These are phyloP conservation scores for Saccopteryx bilineata DNA, from an alignment of 2,113 vertebrate species.

Conservation along the genomic window DNA sequence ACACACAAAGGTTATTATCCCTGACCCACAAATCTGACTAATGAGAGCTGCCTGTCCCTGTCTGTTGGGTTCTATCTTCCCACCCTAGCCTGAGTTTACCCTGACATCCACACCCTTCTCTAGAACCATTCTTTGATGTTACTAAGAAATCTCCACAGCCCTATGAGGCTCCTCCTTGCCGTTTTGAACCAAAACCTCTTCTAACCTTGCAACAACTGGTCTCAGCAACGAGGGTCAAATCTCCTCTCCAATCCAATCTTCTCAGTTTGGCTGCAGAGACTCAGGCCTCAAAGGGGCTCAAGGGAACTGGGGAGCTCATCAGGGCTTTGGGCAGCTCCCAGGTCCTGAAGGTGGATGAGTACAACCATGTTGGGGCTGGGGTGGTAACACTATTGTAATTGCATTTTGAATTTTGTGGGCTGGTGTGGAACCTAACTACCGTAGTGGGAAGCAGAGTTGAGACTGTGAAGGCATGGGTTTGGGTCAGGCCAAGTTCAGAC, in stretches of 20 bases:
- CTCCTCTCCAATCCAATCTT: not conserved
- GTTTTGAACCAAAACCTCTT: not conserved
- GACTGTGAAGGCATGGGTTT: not conserved
- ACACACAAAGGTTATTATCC: not conserved
- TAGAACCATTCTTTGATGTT: not conserved
- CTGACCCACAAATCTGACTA: not conserved
- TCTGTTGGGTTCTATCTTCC: not conserved
- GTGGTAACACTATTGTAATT: not conserved
- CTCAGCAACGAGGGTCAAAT: not conserved
- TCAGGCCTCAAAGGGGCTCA: not conserved
- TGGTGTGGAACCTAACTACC: rapidly evolving
- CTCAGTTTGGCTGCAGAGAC: not conserved
- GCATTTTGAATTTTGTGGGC: not conserved
- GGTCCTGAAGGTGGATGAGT: not conserved
- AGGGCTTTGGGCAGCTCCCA: not conserved
- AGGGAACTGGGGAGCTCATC: not conserved
- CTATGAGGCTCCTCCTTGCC: not conserved
- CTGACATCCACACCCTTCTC: too few species aligned
- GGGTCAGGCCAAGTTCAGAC: not conserved
- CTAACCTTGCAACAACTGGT: not conserved
- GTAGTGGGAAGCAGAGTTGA: not conserved
- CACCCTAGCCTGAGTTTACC: too few species aligned
- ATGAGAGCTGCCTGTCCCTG: not conserved
- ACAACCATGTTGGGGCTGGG: not conserved
- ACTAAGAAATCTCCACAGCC: not conserved